A percentile compares a stretch with the other conserved stretches of the same genome.
Evolutionary conservation across 92 coral and sea anemone genomes (phyloP).

Genomic region (Anthopleura xanthogrammica): DNA sequence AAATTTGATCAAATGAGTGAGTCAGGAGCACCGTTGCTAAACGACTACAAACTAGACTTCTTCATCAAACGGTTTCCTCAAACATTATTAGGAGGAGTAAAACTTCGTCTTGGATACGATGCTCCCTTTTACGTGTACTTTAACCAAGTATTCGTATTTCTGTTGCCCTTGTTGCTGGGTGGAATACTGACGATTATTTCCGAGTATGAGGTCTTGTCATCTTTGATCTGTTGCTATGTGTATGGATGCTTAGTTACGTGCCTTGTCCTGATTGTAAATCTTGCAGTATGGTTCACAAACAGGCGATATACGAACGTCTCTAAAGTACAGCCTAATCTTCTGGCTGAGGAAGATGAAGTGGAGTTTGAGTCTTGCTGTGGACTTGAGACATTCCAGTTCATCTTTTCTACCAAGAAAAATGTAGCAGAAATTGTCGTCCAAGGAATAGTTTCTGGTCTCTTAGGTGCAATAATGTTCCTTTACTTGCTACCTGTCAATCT

Average conservation of each 20-base stretch:
- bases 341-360: constrained; percentile 89
- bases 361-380: constrained; percentile 93
- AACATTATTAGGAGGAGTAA: constrained; percentile 82
- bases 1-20: constrained; percentile 59
- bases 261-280: constrained; percentile 52
- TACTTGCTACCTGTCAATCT: constrained; percentile 76
- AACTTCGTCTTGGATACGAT: constrained; percentile 81
- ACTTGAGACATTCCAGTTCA: constrained; percentile 73
- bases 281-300: constrained; percentile 57
- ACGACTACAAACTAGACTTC: constrained; percentile 97
- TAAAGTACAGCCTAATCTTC: constrained; percentile 66
- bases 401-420: constrained; percentile 75
- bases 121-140: constrained; percentile 83
- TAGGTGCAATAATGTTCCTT: constrained; percentile 74
- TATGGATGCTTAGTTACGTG: constrained; percentile 65
- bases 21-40: constrained; percentile 86
- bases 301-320: constrained; percentile 51
- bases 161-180: constrained; percentile 71
- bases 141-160: constrained; percentile 75
- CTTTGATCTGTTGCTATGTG: constrained; percentile 62
- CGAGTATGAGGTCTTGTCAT: constrained; percentile 61
- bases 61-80: constrained; percentile 89
- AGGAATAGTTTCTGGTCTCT: constrained; percentile 59
- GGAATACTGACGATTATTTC: constrained; percentile 77
- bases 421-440: constrained; percentile 56